Evolutionary conservation across 2,888 invertebrate genomes (phyloP), one percentile per base, ranked within the genome.

Genomic region (Coleophora flavipennella): DNA sequence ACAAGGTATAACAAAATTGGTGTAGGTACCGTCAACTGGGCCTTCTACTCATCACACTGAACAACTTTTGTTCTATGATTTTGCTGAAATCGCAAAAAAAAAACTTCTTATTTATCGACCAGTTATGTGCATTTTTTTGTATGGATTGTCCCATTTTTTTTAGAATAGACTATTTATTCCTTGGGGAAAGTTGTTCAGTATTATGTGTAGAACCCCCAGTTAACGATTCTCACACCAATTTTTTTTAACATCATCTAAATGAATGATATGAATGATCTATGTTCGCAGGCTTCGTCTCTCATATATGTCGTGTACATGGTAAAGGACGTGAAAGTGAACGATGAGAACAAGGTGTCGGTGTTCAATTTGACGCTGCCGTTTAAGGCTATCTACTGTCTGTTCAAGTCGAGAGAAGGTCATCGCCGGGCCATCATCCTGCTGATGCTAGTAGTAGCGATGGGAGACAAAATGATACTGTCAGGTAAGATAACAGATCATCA

Each of bases 261-360:
- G n/a, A 8, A 25, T 9, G 13, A 27, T 27, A 26, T 27, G n/a
- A n/a, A n/a, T n/a, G n/a, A n/a, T n/a, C 0, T n/a, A 33, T 31
- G 25, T 14, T 73, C 69, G 8, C 70, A 85, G 85, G 29, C 79
- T 33, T 87, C 89, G 14, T 88, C 90, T 0, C 73, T 87, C 2
- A 67, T 88, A 46, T 92, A 90, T 69, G 76, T 90, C 10, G 65
- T 91, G 47, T 85, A 88, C 38, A 84, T 86, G 41, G 74, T 89
- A 43, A 89, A 90, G 53, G 91, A 91, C 1, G 85, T 89, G 3
- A 86, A 87, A 45, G 86, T 92, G 33, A 87, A 90, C 47, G 87
- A 85, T 35, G 83, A 87, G 11, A 89, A 88, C 56, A 85, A 80
- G 48, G 75, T 86, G n/a, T 81, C 74, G 1, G 81, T 85, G 1